These are phyloP conservation scores for Cyclargus thomasi DNA, from an alignment of 1,140 invertebrate genomes.

Conservation along the genomic window DNA sequence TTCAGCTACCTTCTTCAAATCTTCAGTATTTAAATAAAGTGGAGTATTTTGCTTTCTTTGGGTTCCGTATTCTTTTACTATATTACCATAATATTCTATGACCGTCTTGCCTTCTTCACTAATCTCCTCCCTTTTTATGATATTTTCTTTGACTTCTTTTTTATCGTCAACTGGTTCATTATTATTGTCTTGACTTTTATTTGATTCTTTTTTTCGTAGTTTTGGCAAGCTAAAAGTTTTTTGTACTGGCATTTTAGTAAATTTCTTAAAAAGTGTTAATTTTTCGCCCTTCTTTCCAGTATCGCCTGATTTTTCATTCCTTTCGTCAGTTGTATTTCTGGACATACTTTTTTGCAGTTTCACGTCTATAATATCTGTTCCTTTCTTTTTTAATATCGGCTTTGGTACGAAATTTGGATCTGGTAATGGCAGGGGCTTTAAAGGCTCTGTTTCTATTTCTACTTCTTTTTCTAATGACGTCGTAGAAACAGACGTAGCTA, in stretches of 20 bases:
- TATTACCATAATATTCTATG: constrained; percentile 87
- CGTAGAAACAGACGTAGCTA: constrained; percentile 39
- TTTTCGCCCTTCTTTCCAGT: constrained; percentile 63
- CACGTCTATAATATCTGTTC: constrained; percentile 33
- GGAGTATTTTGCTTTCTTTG: constrained; percentile 74
- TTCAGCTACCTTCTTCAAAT: constrained; percentile 78
- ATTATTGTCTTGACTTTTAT: constrained; percentile 34
- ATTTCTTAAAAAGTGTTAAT: constrained; percentile 67
- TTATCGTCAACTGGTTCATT: constrained; percentile 29
- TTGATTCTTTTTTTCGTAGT: constrained; percentile 56
- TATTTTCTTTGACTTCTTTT: constrained; percentile 39
- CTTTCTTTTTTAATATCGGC: constrained; percentile 81
- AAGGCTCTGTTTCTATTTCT: constrained; percentile 74
- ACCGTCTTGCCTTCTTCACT: constrained; percentile 81
- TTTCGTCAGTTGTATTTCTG: constrained; percentile 1
- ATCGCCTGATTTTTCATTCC: constrained; percentile 22
- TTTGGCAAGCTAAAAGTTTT: constrained; percentile 60
- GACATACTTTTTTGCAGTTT: constrained; percentile 28
- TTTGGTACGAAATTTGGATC: constrained; percentile 82
- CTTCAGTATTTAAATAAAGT: constrained; percentile 78
- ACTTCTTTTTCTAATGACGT: constrained; percentile 56
- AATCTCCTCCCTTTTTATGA: constrained; percentile 51
- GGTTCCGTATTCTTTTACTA: constrained; percentile 81
- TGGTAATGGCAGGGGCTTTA: constrained; percentile 75
- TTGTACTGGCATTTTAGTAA: constrained; percentile 67